Evolutionary conservation across 2,797 vertebrate genomes (phyloP).

Genomic region (Lindbergichthys nudifrons): DNA sequence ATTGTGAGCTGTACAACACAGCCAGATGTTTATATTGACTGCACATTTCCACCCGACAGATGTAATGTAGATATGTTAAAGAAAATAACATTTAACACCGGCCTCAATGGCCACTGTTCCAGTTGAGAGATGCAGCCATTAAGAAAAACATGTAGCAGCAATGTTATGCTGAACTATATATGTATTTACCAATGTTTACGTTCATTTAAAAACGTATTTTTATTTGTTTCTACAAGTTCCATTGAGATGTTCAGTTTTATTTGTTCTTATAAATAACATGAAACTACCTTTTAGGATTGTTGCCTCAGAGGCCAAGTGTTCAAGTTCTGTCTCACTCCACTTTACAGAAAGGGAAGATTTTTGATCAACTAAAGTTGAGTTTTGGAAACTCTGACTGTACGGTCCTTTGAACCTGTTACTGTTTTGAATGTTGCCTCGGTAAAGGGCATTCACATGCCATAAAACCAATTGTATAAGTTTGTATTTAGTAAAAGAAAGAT

Average conservation of each 20-base stretch:
- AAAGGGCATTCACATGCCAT: neutral
- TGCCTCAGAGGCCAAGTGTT: slow-evolving; percentile 3
- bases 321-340: slow-evolving; percentile 1
- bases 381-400: neutral
- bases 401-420: neutral
- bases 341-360: neutral
- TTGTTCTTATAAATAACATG: slow-evolving; percentile 6
- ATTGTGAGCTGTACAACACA: neutral
- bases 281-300: slow-evolving; percentile 4
- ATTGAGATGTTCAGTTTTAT: slow-evolving; percentile 18
- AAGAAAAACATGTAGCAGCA: neutral
- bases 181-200: slow-evolving; percentile 19
- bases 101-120: slow-evolving; percentile 9
- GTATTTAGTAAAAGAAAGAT: slow-evolving; percentile 15
- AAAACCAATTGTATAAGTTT: slow-evolving; percentile 6
- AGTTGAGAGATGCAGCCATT: neutral
- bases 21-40: neutral
- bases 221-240: slow-evolving; percentile 21
- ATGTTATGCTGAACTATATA: neutral
- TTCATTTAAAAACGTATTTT: slow-evolving; percentile 1
- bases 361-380: neutral
- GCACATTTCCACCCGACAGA: slow-evolving; percentile 5
- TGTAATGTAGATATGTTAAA: slow-evolving; percentile 8
- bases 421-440: neutral
- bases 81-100: neutral